phyloP scores from a whole-genome alignment of 2,888 invertebrate genomes.

The Peribatodes rhomboidaria region DNA sequence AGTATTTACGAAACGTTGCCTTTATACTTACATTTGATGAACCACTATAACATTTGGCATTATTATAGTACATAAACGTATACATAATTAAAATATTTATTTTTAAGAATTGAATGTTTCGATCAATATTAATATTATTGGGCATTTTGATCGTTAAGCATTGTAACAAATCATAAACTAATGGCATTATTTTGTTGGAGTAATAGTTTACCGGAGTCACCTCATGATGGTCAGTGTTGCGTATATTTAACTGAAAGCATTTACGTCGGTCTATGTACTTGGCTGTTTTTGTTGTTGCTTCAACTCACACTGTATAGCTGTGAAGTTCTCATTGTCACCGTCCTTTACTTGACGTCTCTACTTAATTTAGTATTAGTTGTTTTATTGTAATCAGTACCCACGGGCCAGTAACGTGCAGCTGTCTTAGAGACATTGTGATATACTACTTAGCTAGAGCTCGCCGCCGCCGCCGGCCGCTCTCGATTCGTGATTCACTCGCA shows the following conservation, averaged over 20 bases:
- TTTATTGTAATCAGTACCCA: slow-evolving; percentile 72
- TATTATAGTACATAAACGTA: slow-evolving; percentile 61
- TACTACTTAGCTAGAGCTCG: slow-evolving; percentile 74
- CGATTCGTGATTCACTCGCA: slow-evolving; percentile 66
- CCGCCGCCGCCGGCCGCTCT: slow-evolving; percentile 46
- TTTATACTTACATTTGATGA: slow-evolving; percentile 49
- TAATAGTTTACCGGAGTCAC: slow-evolving; percentile 66
- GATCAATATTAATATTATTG: slow-evolving; percentile 59
- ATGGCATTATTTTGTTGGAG: slow-evolving; percentile 71
- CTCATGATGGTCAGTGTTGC: slow-evolving; percentile 80
- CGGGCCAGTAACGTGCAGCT: slow-evolving; percentile 82
- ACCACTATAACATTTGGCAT: slow-evolving; percentile 63
- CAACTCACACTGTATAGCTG: slow-evolving; percentile 58
- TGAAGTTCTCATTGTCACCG: slow-evolving; percentile 69
- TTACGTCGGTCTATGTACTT: slow-evolving; percentile 67
- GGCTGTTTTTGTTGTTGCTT: slow-evolving; percentile 69
- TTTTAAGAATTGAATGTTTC: slow-evolving; percentile 62
- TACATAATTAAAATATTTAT: slow-evolving; percentile 59
- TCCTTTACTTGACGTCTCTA: slow-evolving; percentile 81
- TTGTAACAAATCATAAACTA: slow-evolving; percentile 59
- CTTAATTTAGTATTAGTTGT: slow-evolving; percentile 84
- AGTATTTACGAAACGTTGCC: slow-evolving; percentile 56
- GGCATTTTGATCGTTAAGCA: slow-evolving; percentile 65
- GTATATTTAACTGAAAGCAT: slow-evolving; percentile 72
- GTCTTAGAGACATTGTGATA: slow-evolving; percentile 86